Percentiles rank a stretch among this genome's conserved stretches.
These are phyloP conservation scores for Deilephila elpenor DNA, from an alignment of 2,888 invertebrate species.

Conservation along the genomic window DNA sequence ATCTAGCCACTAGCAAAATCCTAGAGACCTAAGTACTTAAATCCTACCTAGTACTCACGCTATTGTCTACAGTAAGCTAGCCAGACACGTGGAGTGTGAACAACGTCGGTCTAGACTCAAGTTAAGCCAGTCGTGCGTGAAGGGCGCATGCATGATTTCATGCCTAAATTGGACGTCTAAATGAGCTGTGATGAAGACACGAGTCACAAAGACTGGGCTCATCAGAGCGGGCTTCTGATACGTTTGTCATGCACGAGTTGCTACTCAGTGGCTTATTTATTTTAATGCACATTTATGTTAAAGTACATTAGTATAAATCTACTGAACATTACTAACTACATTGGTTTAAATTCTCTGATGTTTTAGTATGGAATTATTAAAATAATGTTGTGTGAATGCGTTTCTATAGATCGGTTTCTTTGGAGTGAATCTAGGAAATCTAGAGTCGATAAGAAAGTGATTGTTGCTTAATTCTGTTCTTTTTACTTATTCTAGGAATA, in stretches of 20 bases:
- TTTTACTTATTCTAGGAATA: too few relatives aligned
- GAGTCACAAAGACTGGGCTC: not conserved
- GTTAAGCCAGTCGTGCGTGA: not conserved
- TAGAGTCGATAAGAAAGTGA: too few relatives aligned
- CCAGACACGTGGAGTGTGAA: not conserved
- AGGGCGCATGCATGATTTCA: not conserved
- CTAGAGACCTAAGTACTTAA: not conserved
- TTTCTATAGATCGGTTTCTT: too few relatives aligned
- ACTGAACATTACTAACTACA: too few relatives aligned
- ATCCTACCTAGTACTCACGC: not conserved
- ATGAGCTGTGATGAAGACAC: slow-evolving; percentile 7
- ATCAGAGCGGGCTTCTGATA: slow-evolving; percentile 16
- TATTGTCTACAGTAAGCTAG: not conserved
- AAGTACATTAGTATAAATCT: too few relatives aligned
- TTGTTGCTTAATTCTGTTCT: too few relatives aligned
- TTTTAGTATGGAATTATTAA: too few relatives aligned
- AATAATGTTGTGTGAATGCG: too few relatives aligned
- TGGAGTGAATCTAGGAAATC: too few relatives aligned
- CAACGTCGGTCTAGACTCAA: not conserved
- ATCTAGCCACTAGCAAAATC: not conserved
- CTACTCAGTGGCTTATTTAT: not conserved
- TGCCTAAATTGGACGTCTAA: slow-evolving; percentile 7
- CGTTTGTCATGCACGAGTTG: slow-evolving; percentile 19
- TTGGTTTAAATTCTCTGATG: too few relatives aligned
- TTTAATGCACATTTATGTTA: not conserved